Base-by-base conservation (phyloP, 2,113 vertebrate species). In the Progne subis region DNA sequence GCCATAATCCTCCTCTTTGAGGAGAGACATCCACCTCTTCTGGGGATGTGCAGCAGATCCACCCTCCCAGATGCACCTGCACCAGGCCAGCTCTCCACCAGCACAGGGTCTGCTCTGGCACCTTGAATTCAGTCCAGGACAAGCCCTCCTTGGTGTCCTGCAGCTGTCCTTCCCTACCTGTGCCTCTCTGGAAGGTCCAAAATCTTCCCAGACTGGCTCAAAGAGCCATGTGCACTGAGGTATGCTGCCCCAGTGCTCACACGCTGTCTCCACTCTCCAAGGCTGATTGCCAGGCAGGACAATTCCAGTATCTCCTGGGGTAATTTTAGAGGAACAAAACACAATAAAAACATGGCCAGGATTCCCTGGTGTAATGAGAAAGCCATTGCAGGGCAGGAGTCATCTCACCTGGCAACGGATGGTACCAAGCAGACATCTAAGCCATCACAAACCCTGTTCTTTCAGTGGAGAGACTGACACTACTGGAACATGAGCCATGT, bases 191-290 rank as follows among this genome's bases (percentile, higher is more conserved):
- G 37, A 77, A 68, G 53, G 43, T 21, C 18, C 52, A 56, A 50
- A 74, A 34, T 6, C 44, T 86, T 60, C 3, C 8, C 34, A 79
- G 74, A 37, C 25, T 6, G 19, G 52, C 68, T 67, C 32, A 46
- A 37, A 72, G 29, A 65, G 56, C 53, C 60, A 53, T 0, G 0
- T 11, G 18, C 32, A 31, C 8, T 4, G 5, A 56, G 52, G 31
- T 1, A 3, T 0, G 10, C 50, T 78, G 37, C 14, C 80, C 65
- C 46, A 31, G 32, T 0, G 5, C 39, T 61, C 29, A 67, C 1
- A 0, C 0, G 1, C 39, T 14, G 18, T 7, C 53, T 81, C 43
- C 31, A 32, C 11, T 47, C 69, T 49, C 53, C 53, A 55, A 37
- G 47, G 23, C 26, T 19, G 14, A 63, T 69, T n/a, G 52, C 67